phyloP scores from a whole-genome alignment of 1,140 invertebrate species.

The Anthonomus grandis region DNA sequence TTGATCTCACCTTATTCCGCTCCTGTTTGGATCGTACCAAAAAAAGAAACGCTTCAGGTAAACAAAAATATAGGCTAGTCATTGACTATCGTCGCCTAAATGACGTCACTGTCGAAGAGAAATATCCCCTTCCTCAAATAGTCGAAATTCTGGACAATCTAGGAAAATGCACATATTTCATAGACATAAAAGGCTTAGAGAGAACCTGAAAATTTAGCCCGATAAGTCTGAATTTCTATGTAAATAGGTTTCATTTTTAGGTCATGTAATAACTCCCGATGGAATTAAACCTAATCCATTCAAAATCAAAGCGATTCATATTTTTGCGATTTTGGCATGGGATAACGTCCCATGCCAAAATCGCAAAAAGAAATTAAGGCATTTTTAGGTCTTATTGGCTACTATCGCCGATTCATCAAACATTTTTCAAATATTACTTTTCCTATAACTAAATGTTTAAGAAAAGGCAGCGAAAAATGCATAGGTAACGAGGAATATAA shows the following conservation, averaged over 20 bases:
- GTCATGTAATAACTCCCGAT: neutral
- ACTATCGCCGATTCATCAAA: conserved; percentile 12
- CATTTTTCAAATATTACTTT: neutral
- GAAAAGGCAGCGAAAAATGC: neutral
- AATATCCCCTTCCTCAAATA: conserved; percentile 56
- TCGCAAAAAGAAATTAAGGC: conserved; percentile 6
- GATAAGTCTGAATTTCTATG: neutral
- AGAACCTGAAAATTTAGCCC: neutral
- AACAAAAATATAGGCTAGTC: conserved; percentile 44
- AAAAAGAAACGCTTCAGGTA: conserved; percentile 40
- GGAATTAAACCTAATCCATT: neutral
- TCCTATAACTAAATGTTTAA: neutral
- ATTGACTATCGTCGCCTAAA: conserved; percentile 49
- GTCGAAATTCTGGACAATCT: conserved; percentile 51
- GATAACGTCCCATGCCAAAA: conserved; percentile 11
- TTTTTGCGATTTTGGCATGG: too few species aligned
- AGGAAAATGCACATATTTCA: conserved; percentile 34
- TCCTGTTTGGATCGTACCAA: too few species aligned
- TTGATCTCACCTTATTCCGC: conserved; percentile 36
- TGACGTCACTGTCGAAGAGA: conserved; percentile 47
- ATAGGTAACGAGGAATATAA: neutral
- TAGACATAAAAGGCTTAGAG: neutral
- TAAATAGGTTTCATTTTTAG: neutral
- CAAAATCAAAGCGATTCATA: too few species aligned
- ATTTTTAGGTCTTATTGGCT: conserved; percentile 26